Conservation (phyloP, 2,888 invertebrate genomes). For the Brenthis hecate region DNA sequence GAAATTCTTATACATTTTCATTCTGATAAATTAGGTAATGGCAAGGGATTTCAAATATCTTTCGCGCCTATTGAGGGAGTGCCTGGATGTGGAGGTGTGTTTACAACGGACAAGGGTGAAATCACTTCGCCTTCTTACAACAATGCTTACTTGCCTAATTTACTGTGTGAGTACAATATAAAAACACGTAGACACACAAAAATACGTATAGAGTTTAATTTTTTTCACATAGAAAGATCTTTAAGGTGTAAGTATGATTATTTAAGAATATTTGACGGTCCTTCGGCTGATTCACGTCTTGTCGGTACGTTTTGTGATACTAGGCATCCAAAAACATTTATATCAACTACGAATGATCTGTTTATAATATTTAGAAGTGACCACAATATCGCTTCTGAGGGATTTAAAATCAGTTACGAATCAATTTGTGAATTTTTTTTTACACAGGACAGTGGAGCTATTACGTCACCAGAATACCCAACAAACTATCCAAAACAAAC, state of each 20-base stretch:
- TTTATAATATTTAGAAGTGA: conserved; percentile 80
- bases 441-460: conserved; percentile 80
- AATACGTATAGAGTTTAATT: conserved; percentile 84
- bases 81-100: conserved; percentile 92
- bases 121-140: conserved; percentile 84
- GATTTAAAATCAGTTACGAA: conserved; percentile 64
- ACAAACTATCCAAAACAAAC: conserved; percentile 83
- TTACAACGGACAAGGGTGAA: conserved; percentile 84
- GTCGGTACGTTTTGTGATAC: conserved; percentile 90
- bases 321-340: conserved; percentile 80
- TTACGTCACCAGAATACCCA: conserved; percentile 90
- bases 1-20: conserved; percentile 88
- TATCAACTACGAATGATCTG: conserved; percentile 82
- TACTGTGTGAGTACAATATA: conserved; percentile 92
- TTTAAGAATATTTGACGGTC: conserved; percentile 86
- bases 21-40: conserved; percentile 86
- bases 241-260: conserved; percentile 84
- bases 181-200: conserved; percentile 83
- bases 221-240: conserved; percentile 85
- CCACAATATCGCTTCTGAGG: conserved; percentile 53
- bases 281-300: conserved; percentile 81
- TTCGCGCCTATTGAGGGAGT: conserved; percentile 87
- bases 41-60: conserved; percentile 93
- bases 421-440: conserved; percentile 69
- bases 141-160: conserved; percentile 79